Base-by-base conservation (phyloP, 1,140 invertebrate genomes). In the Hyles vespertilio region DNA sequence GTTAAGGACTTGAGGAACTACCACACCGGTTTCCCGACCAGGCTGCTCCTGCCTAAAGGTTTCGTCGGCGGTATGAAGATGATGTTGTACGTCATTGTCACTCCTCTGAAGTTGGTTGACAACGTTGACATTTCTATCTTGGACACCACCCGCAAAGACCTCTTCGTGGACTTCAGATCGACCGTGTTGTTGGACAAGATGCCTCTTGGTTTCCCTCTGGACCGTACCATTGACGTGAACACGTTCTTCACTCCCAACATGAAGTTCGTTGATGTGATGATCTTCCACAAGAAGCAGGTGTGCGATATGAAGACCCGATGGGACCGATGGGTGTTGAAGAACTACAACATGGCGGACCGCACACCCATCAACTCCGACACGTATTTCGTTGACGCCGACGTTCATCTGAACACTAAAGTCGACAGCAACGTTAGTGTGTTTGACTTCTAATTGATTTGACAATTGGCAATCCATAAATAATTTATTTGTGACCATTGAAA, bases 181-280 rank as follows among this genome's bases (percentile, higher is more conserved):
- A 82, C 81, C 49, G 78, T 81, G 7, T 67, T 86, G 43, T 51
- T 90, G 2, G 92, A 94, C 66, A 90, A 87, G 45, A 90, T 89
- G 68, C 90, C 93, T 47, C 89, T 94, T 70, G 93, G 92, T 36
- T 95, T 90, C 85, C 94, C 94, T 51, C 91, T 95, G 67, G 93
- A 95, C 70, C 91, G 93, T 64, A 81, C 84, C 5, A 89, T 93
- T 51, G 84, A 92, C 4, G 65, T 89, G 36, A 62, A 77, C 11
- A 76, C 82, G 59, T 91, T 91, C 76, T 79, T 85, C 11, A 77
- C 87, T 3, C 87, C 90, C 1, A 93, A 94, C 73, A 92, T 93
- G 81, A 84, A 89, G 60, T 90, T 91, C 61, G 87, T 90, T 47
- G 91, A 93, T 63, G 90, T 94, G 3, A 68, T 87, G 44, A 89